Percentiles rank a stretch among this genome's conserved stretches.
Evolutionary conservation across 2,113 vertebrate species (phyloP).

Genomic region (Tragelaphus imberbis): DNA sequence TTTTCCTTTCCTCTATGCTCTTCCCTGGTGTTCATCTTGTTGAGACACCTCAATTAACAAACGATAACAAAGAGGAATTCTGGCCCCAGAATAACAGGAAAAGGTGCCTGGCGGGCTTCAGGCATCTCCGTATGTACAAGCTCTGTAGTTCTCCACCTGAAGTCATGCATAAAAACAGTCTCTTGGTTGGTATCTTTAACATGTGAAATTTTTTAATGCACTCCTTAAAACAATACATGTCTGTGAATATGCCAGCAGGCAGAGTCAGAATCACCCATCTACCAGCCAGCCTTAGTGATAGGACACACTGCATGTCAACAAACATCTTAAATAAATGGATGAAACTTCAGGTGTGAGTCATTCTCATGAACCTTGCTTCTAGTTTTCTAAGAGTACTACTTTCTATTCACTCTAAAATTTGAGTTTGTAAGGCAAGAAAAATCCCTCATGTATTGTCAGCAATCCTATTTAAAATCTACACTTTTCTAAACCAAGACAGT

Average conservation of each 20-base stretch:
- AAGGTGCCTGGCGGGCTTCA: conserved; percentile 51
- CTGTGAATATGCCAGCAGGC: background rate
- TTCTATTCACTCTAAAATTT: background rate
- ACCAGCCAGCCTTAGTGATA: background rate
- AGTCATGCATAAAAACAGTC: conserved; percentile 70
- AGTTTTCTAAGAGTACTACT: background rate
- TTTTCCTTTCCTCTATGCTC: conserved; percentile 63
- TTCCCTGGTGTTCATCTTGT: conserved; percentile 66
- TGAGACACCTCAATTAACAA: conserved; percentile 72
- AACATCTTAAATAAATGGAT: background rate
- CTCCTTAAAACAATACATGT: conserved; percentile 20
- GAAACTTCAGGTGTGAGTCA: background rate
- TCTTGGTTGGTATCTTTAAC: conserved; percentile 48
- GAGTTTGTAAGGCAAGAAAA: background rate
- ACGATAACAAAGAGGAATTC: conserved; percentile 69
- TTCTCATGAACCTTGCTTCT: background rate
- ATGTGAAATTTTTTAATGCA: conserved; percentile 39
- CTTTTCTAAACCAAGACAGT: background rate
- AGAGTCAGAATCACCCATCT: background rate
- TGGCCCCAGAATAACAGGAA: conserved; percentile 69
- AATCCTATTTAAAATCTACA: background rate
- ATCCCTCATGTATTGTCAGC: background rate
- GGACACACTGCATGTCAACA: background rate
- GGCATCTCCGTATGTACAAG: conserved; percentile 57
- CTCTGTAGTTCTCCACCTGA: conserved; percentile 62